Base-by-base conservation (phyloP, 2,113 vertebrate species). In the Buteo buteo region DNA sequence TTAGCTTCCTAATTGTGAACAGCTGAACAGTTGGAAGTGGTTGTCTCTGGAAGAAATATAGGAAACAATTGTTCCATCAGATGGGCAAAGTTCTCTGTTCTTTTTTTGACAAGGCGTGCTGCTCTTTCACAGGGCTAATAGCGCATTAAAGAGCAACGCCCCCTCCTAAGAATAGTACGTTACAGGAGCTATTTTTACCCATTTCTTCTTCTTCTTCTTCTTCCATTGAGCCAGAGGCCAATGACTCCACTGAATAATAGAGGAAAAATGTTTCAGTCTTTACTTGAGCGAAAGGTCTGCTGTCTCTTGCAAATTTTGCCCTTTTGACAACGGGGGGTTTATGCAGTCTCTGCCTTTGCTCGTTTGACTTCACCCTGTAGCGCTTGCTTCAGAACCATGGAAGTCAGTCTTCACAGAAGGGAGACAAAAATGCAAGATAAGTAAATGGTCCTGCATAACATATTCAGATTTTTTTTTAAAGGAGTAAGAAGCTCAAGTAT, bases 1-100 rank as follows among this genome's bases (percentile, higher is more conserved):
- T 84, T 80, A 50, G 54, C 55, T 70, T 88, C 52, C 76, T 96
- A 82, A 96, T 73, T 88, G 24, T 70, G 86, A 92, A 83, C 83
- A 97, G 88, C 86, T 93, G 85, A 97, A 40, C 29, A 74, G 26
- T 64, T 92, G 38, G 77, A 90, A 93, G 28, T 19, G 3, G 32
- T 66, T 94, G 47, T 90, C 38, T 80, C 61, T 88, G 70, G 78
- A 85, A 95, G 54, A 59, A 88, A 88, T 50, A 77, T 13, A 86
- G 55, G 67, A 93, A 67, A 55, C 44, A 67, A 26, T 32, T 82
- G 45, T 88, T 96, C 61, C 71, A 52, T 61, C 38, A 66, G 58
- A 57, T 0, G 69, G 61, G 49, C 64, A 85, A 40, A 62, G 70
- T 87, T 94, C 61, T 89, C 22, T 3, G 1, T 66, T 80, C 36